Evolutionary conservation across 2,113 vertebrate genomes (phyloP).

Genomic region (Grantiella picta): DNA sequence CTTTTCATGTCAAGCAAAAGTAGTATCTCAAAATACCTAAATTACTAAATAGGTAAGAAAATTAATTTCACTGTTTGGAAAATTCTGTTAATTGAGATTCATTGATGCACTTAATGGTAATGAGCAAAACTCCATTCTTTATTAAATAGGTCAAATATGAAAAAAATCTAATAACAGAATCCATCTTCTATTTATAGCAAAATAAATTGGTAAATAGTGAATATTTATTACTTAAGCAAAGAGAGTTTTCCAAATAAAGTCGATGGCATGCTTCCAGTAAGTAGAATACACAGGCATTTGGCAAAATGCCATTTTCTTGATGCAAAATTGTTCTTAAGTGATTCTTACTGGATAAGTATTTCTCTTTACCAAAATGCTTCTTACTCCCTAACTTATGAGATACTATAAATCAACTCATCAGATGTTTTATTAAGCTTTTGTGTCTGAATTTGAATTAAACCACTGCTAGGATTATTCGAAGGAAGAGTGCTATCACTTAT

Average conservation of each 20-base stretch:
- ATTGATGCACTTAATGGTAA: neutral
- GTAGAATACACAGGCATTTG: conserved; percentile 5
- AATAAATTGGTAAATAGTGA: conserved; percentile 46
- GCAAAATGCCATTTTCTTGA: conserved; percentile 42
- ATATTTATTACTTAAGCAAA: conserved; percentile 50
- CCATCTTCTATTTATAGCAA: conserved; percentile 39
- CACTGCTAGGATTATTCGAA: neutral
- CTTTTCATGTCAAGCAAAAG: neutral
- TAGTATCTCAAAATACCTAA: neutral
- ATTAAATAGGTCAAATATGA: neutral
- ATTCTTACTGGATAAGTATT: neutral
- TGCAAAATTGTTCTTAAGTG: neutral
- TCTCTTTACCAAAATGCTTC: conserved; percentile 33
- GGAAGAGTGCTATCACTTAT: neutral
- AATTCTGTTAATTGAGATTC: conserved; percentile 10
- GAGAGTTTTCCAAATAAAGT: conserved; percentile 38
- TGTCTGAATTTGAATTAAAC: conserved; percentile 26
- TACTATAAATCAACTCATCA: conserved; percentile 8
- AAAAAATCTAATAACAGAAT: neutral
- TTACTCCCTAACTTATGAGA: conserved; percentile 27
- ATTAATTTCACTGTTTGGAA: neutral
- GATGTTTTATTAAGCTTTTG: conserved; percentile 8
- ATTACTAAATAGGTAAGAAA: neutral
- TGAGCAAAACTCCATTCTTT: neutral
- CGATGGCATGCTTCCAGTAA: conserved; percentile 22